Base-by-base conservation (phyloP, 2,888 invertebrate genomes). In the Lepidochrysops patricia region DNA sequence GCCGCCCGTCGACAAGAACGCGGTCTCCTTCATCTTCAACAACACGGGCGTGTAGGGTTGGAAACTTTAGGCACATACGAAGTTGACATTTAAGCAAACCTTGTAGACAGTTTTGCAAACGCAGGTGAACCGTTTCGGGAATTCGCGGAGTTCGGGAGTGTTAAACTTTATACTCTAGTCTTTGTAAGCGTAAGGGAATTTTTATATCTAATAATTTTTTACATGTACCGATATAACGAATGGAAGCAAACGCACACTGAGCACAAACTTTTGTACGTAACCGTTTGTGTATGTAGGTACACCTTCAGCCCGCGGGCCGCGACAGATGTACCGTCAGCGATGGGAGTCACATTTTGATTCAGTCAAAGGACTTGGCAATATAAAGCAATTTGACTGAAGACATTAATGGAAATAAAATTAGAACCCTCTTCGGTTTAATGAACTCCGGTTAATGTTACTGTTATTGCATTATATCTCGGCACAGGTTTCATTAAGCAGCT, bases 21-120 rank as follows among this genome's bases (percentile, higher is more conserved):
- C 86, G 2, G 89, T 90, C 12, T 89, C 89, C 6, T 90, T 90
- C 70, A 93, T 93, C 62, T 92, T 92, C 82, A 94, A 94, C 75
- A 93, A 94, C 78, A 93, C 93, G n/a, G 94, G 94, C 52, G 94
- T 94, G 67, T 94, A 93, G 89, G 68, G 1, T 9, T 9, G 54
- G 58, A 58, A 61, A 54, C 50, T 62, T 59, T 62, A 54, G 67
- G 71, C 72, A 69, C 71, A 75, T 74, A 75, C 70, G n/a, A n/a
- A n/a, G n/a, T n/a, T n/a, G n/a, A n/a, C n/a, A n/a, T n/a, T n/a
- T n/a, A n/a, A n/a, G n/a, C n/a, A n/a, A n/a, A n/a, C n/a, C n/a
- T n/a, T n/a, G n/a, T n/a, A n/a, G n/a, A n/a, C n/a, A n/a, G n/a
- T n/a, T n/a, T n/a, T n/a, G n/a, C n/a, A n/a, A n/a, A n/a, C n/a